Conservation (phyloP, 2,888 invertebrate genomes). For the Gnatocerus cornutus region DNA sequence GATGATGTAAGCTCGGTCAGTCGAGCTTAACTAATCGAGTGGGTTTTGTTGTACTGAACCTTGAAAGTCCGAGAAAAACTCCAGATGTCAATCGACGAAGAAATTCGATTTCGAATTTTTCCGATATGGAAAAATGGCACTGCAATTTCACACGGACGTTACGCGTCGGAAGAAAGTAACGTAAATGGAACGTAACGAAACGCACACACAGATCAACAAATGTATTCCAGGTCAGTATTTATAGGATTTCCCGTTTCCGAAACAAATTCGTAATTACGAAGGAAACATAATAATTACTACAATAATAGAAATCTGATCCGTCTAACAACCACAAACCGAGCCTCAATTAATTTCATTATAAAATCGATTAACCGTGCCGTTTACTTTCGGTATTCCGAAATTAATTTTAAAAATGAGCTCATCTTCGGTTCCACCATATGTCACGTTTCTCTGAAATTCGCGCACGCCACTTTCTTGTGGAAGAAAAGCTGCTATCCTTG, state of each 20-base stretch:
- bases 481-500: constrained; percentile 32
- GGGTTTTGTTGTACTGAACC: background rate
- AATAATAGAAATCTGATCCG: constrained; percentile 33
- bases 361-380: constrained; percentile 7
- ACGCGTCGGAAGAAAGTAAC: constrained; percentile 35
- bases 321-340: constrained; percentile 8
- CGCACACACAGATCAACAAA: constrained; percentile 27
- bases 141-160: constrained; percentile 12
- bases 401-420: constrained; percentile 3
- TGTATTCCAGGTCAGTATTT: constrained; percentile 32
- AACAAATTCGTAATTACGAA: constrained; percentile 39
- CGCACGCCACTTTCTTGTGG: constrained; percentile 10
- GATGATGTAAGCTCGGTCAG: constrained; percentile 22
- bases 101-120: background rate
- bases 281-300: constrained; percentile 30
- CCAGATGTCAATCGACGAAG: no score
- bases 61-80: background rate
- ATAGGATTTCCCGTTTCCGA: constrained; percentile 40
- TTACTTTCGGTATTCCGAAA: background rate
- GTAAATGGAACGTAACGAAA: constrained; percentile 39
- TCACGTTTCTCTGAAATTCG: constrained; percentile 18
- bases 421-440: constrained; percentile 17
- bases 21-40: constrained; percentile 32
- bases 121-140: constrained; percentile 9
- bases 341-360: constrained; percentile 14